Base-by-base conservation (phyloP, 2,797 vertebrate genomes). In the Microchirus variegatus region DNA sequence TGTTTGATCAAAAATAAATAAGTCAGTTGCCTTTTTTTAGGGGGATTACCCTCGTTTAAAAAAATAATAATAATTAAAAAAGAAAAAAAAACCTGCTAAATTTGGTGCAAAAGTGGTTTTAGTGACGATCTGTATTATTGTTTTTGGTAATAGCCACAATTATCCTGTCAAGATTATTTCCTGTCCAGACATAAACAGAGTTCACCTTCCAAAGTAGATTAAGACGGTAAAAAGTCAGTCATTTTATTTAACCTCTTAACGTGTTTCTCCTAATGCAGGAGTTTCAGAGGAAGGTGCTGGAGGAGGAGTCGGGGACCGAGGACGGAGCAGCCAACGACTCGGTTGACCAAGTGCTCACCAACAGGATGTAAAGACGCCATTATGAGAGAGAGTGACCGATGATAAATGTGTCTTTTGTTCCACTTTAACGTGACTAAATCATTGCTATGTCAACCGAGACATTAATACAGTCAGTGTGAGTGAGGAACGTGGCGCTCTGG, bases 281-380 rank as follows among this genome's bases (percentile, higher is more conserved):
- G 54, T 92, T 93, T 72, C 87, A 93, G 78, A 90, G 73, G 68
- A 87, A 82, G 59, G 87, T 93, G 54, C 51, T 91, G 22, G 68
- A 51, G 1, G 86, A 91, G 68, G 90, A 92, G 53, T 64, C 78
- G 2, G 84, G 48, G 38, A 54, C 43, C 48, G 86, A 88, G 41
- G 60, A 4, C 0, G 62, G 40, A 0, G 59, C 56, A 2, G 40
- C 14, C 4, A 44, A 41, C 19, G 41, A 67, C 9, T 51, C 61
- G 0, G 63, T 73, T 46, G 60, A 78, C 42, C 59, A 81, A 6
- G 59, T 83, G 9, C 56, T 81, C 41, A 81, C 73, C 59, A n/a
- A n/a, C n/a, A 88, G 82, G 77, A 83, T 90, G 80, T 88, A 86
- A 75, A 46, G 12, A 13, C n/a, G 8, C 11, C 8, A 15, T 1